Percentiles rank a stretch among this genome's conserved stretches.
Conservation (phyloP, 2,113 vertebrate species). For the Parotia lawesii region DNA sequence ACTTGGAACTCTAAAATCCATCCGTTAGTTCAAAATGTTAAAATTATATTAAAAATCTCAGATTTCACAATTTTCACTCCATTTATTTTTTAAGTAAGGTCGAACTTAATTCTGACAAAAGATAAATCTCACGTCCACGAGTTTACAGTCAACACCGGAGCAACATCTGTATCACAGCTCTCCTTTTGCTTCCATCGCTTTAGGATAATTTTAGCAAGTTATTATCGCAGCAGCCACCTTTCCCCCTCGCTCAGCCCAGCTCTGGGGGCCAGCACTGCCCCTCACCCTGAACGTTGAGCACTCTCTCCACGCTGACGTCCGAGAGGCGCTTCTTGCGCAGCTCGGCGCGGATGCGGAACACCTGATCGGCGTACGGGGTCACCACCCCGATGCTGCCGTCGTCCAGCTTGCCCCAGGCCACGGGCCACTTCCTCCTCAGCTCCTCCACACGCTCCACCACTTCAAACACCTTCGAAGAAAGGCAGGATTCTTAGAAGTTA, state of each 20-base stretch:
- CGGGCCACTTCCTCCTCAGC: slow-evolving; percentile 94
- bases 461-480: slow-evolving; percentile 89
- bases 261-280: background rate
- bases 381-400: slow-evolving; percentile 97
- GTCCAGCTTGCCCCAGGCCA: slow-evolving; percentile 96
- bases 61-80: background rate
- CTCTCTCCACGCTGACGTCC: slow-evolving; percentile 96
- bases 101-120: background rate
- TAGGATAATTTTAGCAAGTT: background rate
- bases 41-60: background rate
- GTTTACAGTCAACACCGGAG: fast-evolving
- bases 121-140: background rate
- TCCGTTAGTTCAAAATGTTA: background rate
- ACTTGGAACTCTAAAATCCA: background rate
- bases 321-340: slow-evolving; percentile 96
- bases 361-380: slow-evolving; percentile 95
- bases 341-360: slow-evolving; percentile 95
- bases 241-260: background rate
- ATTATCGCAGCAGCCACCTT: fast-evolving
- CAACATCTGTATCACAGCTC: background rate
- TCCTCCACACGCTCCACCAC: slow-evolving; percentile 97
- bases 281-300: slow-evolving; percentile 98
- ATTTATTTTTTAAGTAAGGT: background rate
- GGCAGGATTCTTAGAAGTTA: background rate
- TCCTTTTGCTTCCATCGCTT: fast-evolving